These are phyloP conservation scores for Vimba vimba DNA, from an alignment of 2,113 vertebrate genomes.

Conservation along the genomic window DNA sequence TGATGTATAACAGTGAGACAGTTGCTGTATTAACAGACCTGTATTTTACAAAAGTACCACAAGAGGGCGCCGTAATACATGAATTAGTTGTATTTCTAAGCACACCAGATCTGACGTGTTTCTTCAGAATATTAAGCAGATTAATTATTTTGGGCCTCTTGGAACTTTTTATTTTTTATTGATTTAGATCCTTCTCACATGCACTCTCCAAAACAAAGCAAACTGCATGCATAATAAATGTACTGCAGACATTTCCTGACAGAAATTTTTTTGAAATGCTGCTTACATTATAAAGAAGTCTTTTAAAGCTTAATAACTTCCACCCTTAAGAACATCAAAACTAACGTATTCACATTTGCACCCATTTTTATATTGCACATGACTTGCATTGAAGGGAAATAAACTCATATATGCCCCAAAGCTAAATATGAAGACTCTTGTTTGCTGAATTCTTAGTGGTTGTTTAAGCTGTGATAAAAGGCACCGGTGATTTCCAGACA, in stretches of 20 bases:
- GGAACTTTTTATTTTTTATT: neutral
- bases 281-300: neutral
- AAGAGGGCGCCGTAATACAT: neutral
- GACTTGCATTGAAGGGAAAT: slow-evolving; percentile 15
- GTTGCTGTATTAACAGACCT: no score
- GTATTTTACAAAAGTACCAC: neutral
- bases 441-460: slow-evolving; percentile 48
- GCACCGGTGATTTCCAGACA: slow-evolving; percentile 48
- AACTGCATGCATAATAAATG: neutral
- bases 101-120: neutral
- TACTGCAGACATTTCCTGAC: neutral
- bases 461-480: slow-evolving; percentile 51
- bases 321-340: neutral
- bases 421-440: slow-evolving; percentile 36
- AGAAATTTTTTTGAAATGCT: neutral
- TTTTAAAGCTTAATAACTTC: neutral
- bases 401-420: slow-evolving; percentile 41
- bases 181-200: neutral
- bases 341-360: neutral
- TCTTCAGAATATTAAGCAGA: neutral
- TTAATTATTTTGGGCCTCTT: neutral
- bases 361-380: slow-evolving; percentile 12
- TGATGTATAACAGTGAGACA: neutral
- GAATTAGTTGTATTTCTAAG: neutral
- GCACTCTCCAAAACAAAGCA: neutral